These are phyloP conservation scores for Prunella strophiata DNA, from an alignment of 2,797 vertebrate genomes.

Conservation along the genomic window DNA sequence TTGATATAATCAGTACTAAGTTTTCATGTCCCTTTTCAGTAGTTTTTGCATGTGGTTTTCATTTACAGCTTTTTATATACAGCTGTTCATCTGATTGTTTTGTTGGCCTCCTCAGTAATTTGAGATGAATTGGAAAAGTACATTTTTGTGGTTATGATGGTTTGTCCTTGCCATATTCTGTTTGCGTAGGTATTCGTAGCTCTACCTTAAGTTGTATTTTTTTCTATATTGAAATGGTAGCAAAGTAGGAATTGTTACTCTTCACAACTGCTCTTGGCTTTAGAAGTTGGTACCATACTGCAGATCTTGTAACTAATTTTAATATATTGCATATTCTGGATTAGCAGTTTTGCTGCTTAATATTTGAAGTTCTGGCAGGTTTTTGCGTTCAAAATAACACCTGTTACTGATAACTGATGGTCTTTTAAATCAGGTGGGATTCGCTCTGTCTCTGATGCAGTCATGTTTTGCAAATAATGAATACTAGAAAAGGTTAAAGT, in stretches of 20 bases:
- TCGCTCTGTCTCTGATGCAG: neutral
- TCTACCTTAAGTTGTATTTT: neutral
- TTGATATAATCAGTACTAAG: neutral
- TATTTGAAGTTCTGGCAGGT: neutral
- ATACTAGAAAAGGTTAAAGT: neutral
- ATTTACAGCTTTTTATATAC: neutral
- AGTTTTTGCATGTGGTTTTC: neutral
- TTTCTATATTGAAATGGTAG: neutral
- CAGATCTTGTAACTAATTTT: neutral
- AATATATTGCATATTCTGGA: neutral
- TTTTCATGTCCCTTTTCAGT: neutral
- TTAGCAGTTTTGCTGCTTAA: neutral
- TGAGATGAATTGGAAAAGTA: neutral
- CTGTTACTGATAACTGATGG: neutral
- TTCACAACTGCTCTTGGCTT: neutral
- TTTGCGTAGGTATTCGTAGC: neutral
- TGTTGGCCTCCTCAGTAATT: neutral
- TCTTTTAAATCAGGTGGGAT: neutral
- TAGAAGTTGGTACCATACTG: neutral
- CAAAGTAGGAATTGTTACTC: neutral
- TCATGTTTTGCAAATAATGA: neutral
- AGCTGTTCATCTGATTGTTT: neutral
- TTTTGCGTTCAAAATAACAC: neutral
- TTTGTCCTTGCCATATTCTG: neutral
- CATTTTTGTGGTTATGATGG: neutral